These are phyloP conservation scores for Ormyrus pomaceus DNA, from an alignment of 2,888 invertebrate species.

Conservation along the genomic window DNA sequence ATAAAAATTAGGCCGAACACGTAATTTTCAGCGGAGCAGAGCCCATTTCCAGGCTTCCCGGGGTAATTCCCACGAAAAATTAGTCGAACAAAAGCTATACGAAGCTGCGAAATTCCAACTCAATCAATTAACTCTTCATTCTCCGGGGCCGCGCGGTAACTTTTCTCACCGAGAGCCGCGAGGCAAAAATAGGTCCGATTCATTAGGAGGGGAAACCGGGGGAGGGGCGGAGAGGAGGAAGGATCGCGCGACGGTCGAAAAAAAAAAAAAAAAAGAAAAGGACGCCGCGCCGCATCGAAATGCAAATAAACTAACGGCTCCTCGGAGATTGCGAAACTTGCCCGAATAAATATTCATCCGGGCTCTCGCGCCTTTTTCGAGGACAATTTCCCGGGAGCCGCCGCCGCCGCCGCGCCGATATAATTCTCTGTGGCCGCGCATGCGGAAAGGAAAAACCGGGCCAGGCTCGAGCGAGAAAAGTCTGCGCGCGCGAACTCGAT, in stretches of 20 bases:
- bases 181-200: not conserved
- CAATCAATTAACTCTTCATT: constrained; percentile 24
- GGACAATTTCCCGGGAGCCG: not conserved
- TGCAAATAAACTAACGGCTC: constrained; percentile 56
- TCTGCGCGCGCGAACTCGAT: constrained; percentile 32
- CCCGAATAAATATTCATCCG: constrained; percentile 56
- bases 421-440: not conserved
- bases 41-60: not conserved
- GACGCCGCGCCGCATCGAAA: constrained; percentile 40
- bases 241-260: not conserved
- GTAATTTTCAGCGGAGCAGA: too few species aligned
- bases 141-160: not conserved
- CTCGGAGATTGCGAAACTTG: constrained; percentile 55
- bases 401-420: not conserved
- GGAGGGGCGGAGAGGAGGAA: too few species aligned
- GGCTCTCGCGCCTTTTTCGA: constrained; percentile 27
- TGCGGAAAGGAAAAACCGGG: not conserved
- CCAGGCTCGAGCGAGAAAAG: constrained; percentile 10
- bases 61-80: not conserved
- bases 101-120: constrained; percentile 7
- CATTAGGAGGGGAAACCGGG: not conserved
- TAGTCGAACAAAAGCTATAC: not conserved
- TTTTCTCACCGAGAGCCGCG: not conserved
- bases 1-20: too few species aligned
- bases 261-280: not conserved